Evolutionary conservation across 2,113 vertebrate species (phyloP).

Genomic region (Excalfactoria chinensis): DNA sequence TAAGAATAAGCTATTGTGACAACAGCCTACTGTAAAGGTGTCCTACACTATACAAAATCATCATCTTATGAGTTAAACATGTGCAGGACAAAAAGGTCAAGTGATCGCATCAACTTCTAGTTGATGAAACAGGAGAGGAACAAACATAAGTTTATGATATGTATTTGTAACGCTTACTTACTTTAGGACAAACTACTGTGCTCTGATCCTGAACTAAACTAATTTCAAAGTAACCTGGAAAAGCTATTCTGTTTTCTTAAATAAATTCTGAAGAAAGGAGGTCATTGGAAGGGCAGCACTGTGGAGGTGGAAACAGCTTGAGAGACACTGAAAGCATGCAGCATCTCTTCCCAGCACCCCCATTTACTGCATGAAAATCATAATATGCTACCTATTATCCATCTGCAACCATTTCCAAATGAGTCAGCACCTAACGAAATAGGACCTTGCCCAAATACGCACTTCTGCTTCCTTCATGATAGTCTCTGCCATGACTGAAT

Average conservation of each 20-base stretch:
- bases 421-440: neutral
- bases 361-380: conserved; percentile 41
- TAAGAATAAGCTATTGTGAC: neutral
- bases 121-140: neutral
- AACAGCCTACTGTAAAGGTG: neutral
- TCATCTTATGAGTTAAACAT: neutral
- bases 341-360: neutral
- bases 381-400: conserved; percentile 41
- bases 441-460: conserved; percentile 25
- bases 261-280: conserved; percentile 4
- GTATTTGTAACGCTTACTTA: neutral
- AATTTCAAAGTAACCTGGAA: neutral
- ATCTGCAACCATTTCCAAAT: conserved; percentile 21
- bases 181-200: neutral
- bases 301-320: conserved; percentile 36
- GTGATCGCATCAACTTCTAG: neutral
- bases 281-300: conserved; percentile 36
- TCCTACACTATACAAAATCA: neutral
- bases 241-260: conserved; percentile 6
- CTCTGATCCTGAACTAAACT: neutral
- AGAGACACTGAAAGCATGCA: neutral
- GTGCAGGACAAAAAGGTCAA: neutral
- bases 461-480: neutral
- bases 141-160: neutral
- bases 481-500: neutral